These are phyloP conservation scores for Crotophaga sulcirostris DNA, from an alignment of 2,113 vertebrate species.

Conservation along the genomic window DNA sequence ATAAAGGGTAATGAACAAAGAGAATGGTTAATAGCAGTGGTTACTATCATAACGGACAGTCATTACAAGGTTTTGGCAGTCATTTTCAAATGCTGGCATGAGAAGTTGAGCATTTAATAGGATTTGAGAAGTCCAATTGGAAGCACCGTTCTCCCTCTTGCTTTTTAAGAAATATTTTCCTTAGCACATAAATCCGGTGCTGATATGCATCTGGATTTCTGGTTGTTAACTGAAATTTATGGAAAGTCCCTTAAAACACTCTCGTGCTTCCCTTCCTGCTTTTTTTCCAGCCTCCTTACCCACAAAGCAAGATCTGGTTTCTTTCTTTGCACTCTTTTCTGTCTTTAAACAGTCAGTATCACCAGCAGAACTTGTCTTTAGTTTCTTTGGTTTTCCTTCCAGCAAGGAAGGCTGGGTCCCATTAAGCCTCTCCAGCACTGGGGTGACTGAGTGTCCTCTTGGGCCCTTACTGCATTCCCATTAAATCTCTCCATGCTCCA, in stretches of 20 bases:
- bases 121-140: not conserved
- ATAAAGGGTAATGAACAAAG: not conserved
- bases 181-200: not conserved
- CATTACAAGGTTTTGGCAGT: not conserved
- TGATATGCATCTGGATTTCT: not conserved
- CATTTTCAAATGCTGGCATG: not conserved
- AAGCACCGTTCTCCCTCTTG: not conserved
- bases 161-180: not conserved
- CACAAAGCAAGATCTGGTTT: not conserved
- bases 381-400: not conserved
- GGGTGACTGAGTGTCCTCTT: not conserved
- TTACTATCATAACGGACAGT: not conserved
- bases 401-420: not conserved
- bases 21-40: not conserved
- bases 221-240: not conserved
- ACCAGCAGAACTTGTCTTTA: not conserved
- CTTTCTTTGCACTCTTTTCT: not conserved
- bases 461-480: not conserved
- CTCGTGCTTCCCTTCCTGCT: not conserved
- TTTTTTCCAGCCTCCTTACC: not conserved
- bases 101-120: not conserved
- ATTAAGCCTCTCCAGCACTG: not conserved
- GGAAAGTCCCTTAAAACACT: not conserved
- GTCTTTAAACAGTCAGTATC: not conserved
- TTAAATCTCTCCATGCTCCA: not conserved